Percentiles rank a stretch among this genome's conserved stretches.
These are phyloP conservation scores for Dreissena rostriformis DNA, from an alignment of 1,140 invertebrate genomes.

Conservation along the genomic window DNA sequence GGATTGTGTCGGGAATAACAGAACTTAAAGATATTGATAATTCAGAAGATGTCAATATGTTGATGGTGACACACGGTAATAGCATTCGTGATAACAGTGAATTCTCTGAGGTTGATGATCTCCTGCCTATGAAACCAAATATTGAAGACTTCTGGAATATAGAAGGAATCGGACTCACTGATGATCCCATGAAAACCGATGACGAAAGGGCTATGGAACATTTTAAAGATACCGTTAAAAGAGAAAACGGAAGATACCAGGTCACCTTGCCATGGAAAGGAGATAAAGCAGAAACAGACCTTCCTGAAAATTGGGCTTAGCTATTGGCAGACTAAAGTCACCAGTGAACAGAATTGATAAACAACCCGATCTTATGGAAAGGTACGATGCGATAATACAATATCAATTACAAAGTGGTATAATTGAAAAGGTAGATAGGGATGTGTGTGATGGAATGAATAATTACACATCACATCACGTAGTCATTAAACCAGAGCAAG, in stretches of 20 bases:
- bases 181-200: background rate
- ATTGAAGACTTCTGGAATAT: slow-evolving; percentile 4
- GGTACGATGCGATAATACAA: slow-evolving; percentile 4
- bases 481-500: no score
- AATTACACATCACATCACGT: no score
- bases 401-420: slow-evolving; percentile 11
- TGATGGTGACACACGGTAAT: slow-evolving; percentile 18
- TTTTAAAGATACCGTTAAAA: background rate
- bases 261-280: background rate
- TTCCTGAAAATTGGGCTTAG: background rate
- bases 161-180: background rate
- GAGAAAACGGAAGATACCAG: background rate
- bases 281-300: background rate
- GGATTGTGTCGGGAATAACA: background rate
- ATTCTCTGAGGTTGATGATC: background rate
- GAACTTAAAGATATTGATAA: background rate
- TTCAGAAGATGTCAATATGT: background rate
- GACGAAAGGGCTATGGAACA: background rate
- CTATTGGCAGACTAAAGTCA: background rate
- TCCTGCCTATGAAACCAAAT: background rate
- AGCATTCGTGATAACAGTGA: background rate
- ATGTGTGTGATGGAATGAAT: no score
- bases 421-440: slow-evolving; percentile 9
- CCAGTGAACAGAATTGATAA: background rate
- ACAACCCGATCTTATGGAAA: background rate